Evolutionary conservation across 2,113 vertebrate genomes (phyloP).

Genomic region (Panthera leo): DNA sequence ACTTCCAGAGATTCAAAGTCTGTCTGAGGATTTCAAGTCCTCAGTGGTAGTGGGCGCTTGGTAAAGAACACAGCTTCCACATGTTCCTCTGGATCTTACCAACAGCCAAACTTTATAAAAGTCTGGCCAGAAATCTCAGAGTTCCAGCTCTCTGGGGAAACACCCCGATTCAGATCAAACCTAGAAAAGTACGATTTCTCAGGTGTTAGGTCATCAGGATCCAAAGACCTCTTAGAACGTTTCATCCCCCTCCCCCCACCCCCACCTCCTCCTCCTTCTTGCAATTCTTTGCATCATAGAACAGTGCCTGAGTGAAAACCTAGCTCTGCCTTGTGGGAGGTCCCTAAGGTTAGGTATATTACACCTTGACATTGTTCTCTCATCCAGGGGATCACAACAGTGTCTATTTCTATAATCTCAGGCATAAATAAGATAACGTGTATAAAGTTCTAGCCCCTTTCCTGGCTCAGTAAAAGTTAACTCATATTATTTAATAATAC

Average conservation of each 20-base stretch:
- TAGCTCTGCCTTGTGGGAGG: too few relatives aligned
- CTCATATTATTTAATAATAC: background rate
- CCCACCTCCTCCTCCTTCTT: background rate
- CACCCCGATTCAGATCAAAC: background rate
- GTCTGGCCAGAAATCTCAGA: background rate
- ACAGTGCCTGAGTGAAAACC: background rate
- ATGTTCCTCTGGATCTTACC: background rate
- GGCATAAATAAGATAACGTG: background rate
- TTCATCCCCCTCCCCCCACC: background rate
- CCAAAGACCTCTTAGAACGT: too few relatives aligned
- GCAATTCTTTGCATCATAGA: background rate
- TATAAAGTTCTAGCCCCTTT: background rate
- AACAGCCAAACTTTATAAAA: background rate
- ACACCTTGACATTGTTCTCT: too few relatives aligned
- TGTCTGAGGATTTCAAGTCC: background rate
- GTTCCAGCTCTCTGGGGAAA: background rate
- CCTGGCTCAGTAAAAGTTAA: background rate
- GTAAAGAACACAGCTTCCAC: background rate
- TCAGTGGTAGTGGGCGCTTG: too few relatives aligned
- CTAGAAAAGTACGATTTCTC: background rate
- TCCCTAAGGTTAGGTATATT: fast-evolving
- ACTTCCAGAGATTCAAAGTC: background rate
- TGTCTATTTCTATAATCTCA: background rate
- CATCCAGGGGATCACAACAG: background rate
- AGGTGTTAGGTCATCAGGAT: background rate